A percentile compares a stretch with the other conserved stretches of the same genome.
phyloP scores from a whole-genome alignment of 92 coral and sea anemone genomes.

The Pocillopora grandis region DNA sequence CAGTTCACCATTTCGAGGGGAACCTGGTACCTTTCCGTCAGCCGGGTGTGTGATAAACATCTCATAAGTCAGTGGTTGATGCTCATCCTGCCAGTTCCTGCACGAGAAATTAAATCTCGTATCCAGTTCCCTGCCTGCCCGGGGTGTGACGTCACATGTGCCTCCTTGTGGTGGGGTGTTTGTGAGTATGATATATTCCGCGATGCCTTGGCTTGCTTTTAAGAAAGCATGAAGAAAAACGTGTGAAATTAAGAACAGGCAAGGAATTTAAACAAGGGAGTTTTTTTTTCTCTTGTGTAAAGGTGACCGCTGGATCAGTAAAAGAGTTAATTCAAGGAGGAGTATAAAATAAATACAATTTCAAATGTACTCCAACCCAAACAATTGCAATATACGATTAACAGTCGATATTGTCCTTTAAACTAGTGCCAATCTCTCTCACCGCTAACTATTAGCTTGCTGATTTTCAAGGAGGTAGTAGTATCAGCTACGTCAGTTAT shows the following conservation, averaged over 20 bases:
- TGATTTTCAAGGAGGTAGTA: too few species aligned
- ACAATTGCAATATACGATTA: too few species aligned
- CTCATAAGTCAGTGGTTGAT: slow-evolving; percentile 76
- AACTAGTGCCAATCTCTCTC: too few species aligned
- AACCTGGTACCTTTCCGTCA: slow-evolving; percentile 9
- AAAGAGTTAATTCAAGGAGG: too few species aligned
- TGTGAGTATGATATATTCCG: slow-evolving; percentile 56
- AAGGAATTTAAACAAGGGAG: too few species aligned
- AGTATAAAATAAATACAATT: too few species aligned
- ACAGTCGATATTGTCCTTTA: too few species aligned
- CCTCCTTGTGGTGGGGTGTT: slow-evolving; percentile 81
- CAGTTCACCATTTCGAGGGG: slow-evolving; percentile 35
- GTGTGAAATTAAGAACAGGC: not conserved
- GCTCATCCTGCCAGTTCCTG: slow-evolving; percentile 76
- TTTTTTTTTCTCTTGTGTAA: too few species aligned
- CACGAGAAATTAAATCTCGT: slow-evolving; percentile 73
- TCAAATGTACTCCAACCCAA: too few species aligned
- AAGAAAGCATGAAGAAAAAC: not conserved
- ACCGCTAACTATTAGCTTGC: too few species aligned
- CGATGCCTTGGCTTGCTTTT: slow-evolving; percentile 72
- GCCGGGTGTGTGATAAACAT: slow-evolving; percentile 41
- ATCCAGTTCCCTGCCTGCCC: slow-evolving; percentile 58
- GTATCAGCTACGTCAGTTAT: too few species aligned
- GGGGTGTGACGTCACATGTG: slow-evolving; percentile 69
- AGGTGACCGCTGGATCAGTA: too few species aligned